Base-by-base conservation (phyloP, 1,140 invertebrate species). In the Diplogasteroides magnus region DNA sequence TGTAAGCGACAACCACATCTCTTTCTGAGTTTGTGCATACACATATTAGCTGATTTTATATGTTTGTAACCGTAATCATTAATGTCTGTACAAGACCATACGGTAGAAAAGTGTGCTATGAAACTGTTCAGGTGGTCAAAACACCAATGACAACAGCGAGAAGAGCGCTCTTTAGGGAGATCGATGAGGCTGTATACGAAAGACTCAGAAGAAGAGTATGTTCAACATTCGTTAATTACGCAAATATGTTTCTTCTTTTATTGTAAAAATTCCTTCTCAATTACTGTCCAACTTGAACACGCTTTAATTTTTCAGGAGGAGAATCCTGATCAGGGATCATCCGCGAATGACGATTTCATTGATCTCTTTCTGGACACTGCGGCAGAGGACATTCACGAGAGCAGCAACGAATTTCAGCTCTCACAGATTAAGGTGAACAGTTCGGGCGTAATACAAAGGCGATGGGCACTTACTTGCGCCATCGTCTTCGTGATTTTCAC, bases 341-440 rank as follows among this genome's bases (percentile, higher is more conserved):
- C 37, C 31, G 19, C 2, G n/a, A 2, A 26, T 6, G 31, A 6
- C 2, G 64, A 66, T 25, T 66, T 48, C 64, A 66, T 66, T 32
- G 64, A 66, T 25, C 57, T 66, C 28, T 66, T 66, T 26, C 64
- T 66, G 2, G 64, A 66, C 28, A 26, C 19, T 25, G 64, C 48
- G 25, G 48, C 64, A 15, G 64, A 66, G 11, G 29, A 48, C 13
- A 2, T 32, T 2, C 14, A 32, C 2, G 31, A 66, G 37, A 48
- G 19, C 37, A 48, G 37, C 37, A 19, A 19, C 6, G 37, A 48
- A 19, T 48, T 48, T 48, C 37, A 19, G 19, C 37, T 48, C 37
- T 11, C 37, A 19, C 6, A 6, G 6, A 6, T 6, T 6, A 11
- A 19, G 6, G 37, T 48, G 6, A 48, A 6, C 19, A 48, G 6